These are phyloP conservation scores for Petrocephalus zakoni DNA, from an alignment of 2,113 vertebrate genomes.

Conservation along the genomic window DNA sequence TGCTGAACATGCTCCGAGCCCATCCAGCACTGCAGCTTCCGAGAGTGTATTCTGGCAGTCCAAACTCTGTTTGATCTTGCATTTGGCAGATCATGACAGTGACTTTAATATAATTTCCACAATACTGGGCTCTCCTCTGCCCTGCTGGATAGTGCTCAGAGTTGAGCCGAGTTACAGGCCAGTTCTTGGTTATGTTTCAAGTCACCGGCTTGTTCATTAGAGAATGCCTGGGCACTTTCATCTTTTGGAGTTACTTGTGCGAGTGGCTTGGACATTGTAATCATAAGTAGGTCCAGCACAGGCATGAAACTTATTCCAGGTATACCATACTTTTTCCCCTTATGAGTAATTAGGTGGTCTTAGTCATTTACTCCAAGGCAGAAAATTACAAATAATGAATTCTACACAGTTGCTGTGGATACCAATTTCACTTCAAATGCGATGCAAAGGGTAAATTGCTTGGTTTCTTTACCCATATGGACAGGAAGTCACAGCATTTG, in stretches of 20 bases:
- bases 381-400: not conserved
- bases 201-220: not conserved
- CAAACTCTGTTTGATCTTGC: conserved; percentile 3
- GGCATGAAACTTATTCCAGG: not conserved
- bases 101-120: not conserved
- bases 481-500: not conserved
- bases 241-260: not conserved
- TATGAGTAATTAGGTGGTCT: not conserved
- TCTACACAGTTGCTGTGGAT: not conserved
- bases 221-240: not conserved
- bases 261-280: not conserved
- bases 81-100: conserved; percentile 3
- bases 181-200: not conserved
- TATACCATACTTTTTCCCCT: not conserved
- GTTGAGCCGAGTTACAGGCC: not conserved
- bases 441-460: not conserved
- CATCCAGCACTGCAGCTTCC: not conserved
- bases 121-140: not conserved
- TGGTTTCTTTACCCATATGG: not conserved
- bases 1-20: not conserved
- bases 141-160: not conserved
- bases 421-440: not conserved
- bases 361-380: not conserved
- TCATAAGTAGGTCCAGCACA: not conserved
- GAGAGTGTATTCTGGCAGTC: not conserved